Percentiles rank a stretch among this genome's conserved stretches.
Conservation (phyloP, 2,888 invertebrate species). For the Pheosia tremula region DNA sequence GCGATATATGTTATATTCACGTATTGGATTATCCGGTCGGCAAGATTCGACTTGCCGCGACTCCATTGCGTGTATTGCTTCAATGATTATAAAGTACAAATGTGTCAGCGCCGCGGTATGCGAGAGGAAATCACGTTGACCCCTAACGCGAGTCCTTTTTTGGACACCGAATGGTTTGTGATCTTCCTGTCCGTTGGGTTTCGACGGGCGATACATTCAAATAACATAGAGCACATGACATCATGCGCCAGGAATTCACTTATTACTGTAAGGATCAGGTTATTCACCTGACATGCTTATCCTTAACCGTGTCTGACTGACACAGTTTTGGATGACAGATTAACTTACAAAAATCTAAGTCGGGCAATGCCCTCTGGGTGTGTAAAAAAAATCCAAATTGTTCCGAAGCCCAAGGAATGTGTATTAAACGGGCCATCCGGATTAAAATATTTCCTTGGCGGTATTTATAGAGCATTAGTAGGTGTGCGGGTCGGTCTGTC, state of each 20-base stretch:
- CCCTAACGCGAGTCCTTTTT: constrained; percentile 75
- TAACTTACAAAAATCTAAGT: constrained; percentile 60
- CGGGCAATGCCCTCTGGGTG: constrained; percentile 63
- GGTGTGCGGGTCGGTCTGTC: constrained; percentile 77
- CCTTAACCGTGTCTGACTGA: constrained; percentile 62
- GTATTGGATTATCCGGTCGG: constrained; percentile 68
- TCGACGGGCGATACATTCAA: constrained; percentile 33
- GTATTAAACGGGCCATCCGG: constrained; percentile 80
- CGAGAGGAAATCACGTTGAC: constrained; percentile 79
- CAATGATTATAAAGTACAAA: constrained; percentile 69
- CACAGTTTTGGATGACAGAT: constrained; percentile 62
- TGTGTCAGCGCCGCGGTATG: constrained; percentile 78
- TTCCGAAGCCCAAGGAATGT: constrained; percentile 73
- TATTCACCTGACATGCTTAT: constrained; percentile 59
- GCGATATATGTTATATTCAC: constrained; percentile 50
- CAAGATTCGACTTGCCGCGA: constrained; percentile 59
- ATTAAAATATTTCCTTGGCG: constrained; percentile 81
- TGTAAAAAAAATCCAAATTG: constrained; percentile 59
- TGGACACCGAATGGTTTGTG: constrained; percentile 61
- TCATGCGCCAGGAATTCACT: constrained; percentile 48
- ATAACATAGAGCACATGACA: constrained; percentile 50
- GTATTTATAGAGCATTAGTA: constrained; percentile 80
- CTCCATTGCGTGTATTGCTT: constrained; percentile 65
- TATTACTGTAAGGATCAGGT: constrained; percentile 47
- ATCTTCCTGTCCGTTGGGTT: constrained; percentile 60